phyloP scores from a whole-genome alignment of 2,888 invertebrate species.

The Lamellibrachia satsuma region DNA sequence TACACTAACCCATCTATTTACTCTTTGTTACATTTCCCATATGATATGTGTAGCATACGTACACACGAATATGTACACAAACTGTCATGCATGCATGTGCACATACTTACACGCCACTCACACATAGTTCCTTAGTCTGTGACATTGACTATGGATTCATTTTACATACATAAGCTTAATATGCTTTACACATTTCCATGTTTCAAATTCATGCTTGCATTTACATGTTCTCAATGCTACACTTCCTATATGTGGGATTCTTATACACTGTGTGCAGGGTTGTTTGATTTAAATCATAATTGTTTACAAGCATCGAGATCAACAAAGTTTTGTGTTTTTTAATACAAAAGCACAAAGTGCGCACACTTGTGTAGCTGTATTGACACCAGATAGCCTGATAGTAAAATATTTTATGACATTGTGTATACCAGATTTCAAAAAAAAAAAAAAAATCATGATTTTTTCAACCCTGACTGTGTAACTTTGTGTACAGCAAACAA shows the following conservation, averaged over 20 bases:
- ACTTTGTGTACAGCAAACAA: background rate
- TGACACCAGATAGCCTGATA: too few relatives aligned
- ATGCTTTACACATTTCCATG: background rate
- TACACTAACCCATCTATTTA: background rate
- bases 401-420: too few relatives aligned
- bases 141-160: background rate
- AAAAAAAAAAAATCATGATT: too few relatives aligned
- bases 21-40: background rate
- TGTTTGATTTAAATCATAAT: too few relatives aligned
- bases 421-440: too few relatives aligned
- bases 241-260: background rate
- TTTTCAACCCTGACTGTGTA: background rate
- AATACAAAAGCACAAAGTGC: too few relatives aligned
- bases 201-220: background rate
- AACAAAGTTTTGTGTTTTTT: too few relatives aligned
- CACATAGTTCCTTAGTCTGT: background rate
- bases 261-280: background rate
- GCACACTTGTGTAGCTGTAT: too few relatives aligned
- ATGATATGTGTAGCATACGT: background rate
- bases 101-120: background rate
- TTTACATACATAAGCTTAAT: background rate
- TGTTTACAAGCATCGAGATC: too few relatives aligned
- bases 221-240: background rate
- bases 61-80: background rate
- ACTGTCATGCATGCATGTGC: background rate